These are phyloP conservation scores for Tribolium castaneum DNA, from an alignment of 1,140 invertebrate species.

Conservation along the genomic window DNA sequence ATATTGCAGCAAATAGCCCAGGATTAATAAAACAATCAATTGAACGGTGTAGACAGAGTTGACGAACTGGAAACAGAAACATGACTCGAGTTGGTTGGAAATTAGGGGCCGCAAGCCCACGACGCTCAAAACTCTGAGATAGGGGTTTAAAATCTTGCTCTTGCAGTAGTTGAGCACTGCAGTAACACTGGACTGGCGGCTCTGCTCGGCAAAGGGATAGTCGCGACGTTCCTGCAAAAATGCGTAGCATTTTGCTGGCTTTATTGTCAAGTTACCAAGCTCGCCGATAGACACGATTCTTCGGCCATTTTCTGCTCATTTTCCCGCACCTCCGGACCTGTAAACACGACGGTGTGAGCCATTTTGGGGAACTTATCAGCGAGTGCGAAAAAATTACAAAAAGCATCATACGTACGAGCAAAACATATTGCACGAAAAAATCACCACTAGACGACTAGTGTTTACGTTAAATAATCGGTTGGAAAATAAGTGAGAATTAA, in stretches of 20 bases:
- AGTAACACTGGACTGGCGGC: constrained; percentile 73
- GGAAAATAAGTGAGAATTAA: constrained; percentile 13
- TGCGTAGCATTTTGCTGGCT: not conserved
- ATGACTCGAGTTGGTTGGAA: constrained; percentile 70
- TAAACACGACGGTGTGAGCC: not conserved
- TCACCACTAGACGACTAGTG: not conserved
- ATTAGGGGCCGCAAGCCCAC: constrained; percentile 79
- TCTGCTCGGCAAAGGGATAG: not conserved
- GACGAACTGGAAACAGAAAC: constrained; percentile 69
- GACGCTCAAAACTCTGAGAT: constrained; percentile 76
- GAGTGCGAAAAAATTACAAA: not conserved
- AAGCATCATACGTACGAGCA: constrained; percentile 7
- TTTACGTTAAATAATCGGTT: constrained; percentile 22
- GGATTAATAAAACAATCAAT: constrained; percentile 72
- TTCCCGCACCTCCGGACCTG: not conserved
- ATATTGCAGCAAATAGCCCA: constrained; percentile 81
- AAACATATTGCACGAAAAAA: constrained; percentile 20
- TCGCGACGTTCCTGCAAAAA: constrained; percentile 44
- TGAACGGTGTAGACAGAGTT: constrained; percentile 76
- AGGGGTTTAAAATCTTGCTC: constrained; percentile 81
- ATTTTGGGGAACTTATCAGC: not conserved
- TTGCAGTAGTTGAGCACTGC: constrained; percentile 82
- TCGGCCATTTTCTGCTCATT: not conserved
- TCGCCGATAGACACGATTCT: not conserved
- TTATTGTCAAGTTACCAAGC: not conserved